Base-by-base conservation (phyloP, 2,888 invertebrate genomes). In the Quadroppia sp. region DNA sequence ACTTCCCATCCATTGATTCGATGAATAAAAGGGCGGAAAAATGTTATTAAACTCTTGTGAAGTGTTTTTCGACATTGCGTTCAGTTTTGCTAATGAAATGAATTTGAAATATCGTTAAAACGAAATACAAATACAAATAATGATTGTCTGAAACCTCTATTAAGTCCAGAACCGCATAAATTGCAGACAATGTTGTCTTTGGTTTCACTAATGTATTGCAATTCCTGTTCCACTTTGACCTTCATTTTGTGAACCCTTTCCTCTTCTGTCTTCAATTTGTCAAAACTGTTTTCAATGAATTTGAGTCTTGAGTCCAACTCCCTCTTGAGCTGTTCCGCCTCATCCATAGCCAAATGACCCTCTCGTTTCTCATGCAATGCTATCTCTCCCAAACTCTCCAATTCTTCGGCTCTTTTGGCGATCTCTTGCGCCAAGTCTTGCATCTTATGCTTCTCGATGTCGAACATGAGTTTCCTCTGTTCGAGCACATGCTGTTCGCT, bases 331-430 rank as follows among this genome's bases (percentile, higher is more conserved):
- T 25, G 13, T 7, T 71, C 73, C 3, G 74, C 71, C 23, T 42
- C 69, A 42, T 75, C 74, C 67, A 71, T 48, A 25, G 74, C 73
- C n/a, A 42, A n/a, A 13, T 64, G 4, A 15, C 71, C 75, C 20
- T 75, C 74, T n/a, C 45, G n/a, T 69, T 71, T 73, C 30, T 75
- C 75, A 11, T 75, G 74, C 36, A 71, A 20, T n/a, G 71, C 74
- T n/a, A 75, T 70, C 42, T 74, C 32, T 11, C 74, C 40, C n/a
- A 74, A 23, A 30, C 20, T 72, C 48, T 75, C 75, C 61, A 75
- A 50, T 36, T 75, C 74, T 30, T 74, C 53, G 1, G 75, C 73
- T 17, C 73, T 53, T 48, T 71, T 23, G n/a, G 45, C 64, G 36
- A 75, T 42, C 32, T 32, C 36, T 25, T 40, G 36, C 6, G 74